phyloP scores from a whole-genome alignment of 2,797 vertebrate species.

The Bucorvus abyssinicus region DNA sequence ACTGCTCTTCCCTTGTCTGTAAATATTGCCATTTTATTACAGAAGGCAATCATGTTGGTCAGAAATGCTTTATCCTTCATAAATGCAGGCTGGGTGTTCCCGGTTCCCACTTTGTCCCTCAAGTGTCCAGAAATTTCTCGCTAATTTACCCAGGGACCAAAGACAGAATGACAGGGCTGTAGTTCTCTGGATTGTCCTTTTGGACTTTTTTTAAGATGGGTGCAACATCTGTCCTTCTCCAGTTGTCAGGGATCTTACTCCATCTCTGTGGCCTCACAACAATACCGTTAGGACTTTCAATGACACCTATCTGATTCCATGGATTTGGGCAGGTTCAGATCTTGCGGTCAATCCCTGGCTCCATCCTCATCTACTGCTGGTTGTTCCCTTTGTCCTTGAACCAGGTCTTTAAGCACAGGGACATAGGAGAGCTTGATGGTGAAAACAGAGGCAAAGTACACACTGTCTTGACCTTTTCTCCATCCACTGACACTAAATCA shows the following conservation, averaged over 20 bases:
- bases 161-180: neutral
- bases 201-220: too few species aligned
- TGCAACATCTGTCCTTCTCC: too few species aligned
- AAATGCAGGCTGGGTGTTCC: neutral
- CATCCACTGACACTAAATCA: neutral
- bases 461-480: neutral
- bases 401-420: neutral
- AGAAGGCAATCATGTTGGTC: too few species aligned
- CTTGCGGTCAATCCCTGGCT: neutral
- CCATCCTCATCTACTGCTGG: neutral
- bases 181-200: too few species aligned
- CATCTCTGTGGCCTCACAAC: neutral
- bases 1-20: too few species aligned
- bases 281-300: neutral
- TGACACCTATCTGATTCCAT: neutral
- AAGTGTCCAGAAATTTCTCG: neutral
- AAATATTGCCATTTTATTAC: too few species aligned
- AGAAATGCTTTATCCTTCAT: too few species aligned
- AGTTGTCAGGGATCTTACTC: neutral
- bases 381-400: neutral
- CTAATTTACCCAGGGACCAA: neutral
- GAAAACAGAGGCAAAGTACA: neutral
- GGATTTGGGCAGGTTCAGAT: neutral
- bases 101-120: neutral
- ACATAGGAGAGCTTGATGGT: neutral